A percentile compares a stretch with the other conserved stretches of the same genome.
phyloP scores from a whole-genome alignment of 2,113 vertebrate species.

The Stercorarius parasiticus region DNA sequence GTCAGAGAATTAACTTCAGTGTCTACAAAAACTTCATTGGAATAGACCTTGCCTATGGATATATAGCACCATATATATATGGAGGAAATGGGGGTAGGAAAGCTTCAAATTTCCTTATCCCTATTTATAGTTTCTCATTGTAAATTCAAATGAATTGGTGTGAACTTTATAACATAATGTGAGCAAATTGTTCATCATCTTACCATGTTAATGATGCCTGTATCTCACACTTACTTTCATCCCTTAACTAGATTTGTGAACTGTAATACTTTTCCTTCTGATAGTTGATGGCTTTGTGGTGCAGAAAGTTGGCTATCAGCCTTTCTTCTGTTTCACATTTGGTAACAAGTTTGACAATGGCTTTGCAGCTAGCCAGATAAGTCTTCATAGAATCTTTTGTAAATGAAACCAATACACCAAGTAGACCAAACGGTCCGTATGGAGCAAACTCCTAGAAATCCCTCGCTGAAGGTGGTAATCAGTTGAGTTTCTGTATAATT shows the following conservation, averaged over 20 bases:
- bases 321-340: not conserved
- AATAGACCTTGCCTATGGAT: not conserved
- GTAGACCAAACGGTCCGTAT: rapidly evolving
- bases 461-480: not conserved
- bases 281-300: rapidly evolving
- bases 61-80: not conserved
- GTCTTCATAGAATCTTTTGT: not conserved
- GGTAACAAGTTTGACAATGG: not conserved
- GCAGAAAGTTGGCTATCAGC: not conserved
- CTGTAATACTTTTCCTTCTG: not conserved
- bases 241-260: not conserved
- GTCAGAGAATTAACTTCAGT: not conserved
- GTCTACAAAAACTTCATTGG: not conserved
- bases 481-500: not conserved
- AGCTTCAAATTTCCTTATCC: not conserved
- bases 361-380: not conserved
- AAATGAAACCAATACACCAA: not conserved
- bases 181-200: not conserved
- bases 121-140: not conserved
- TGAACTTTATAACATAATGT: not conserved
- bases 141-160: not conserved
- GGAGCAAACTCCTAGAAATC: not conserved
- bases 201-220: not conserved
- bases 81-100: not conserved
- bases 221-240: not conserved